phyloP scores from a whole-genome alignment of 1,140 invertebrate genomes.

The Trypoxylus dichotomus region DNA sequence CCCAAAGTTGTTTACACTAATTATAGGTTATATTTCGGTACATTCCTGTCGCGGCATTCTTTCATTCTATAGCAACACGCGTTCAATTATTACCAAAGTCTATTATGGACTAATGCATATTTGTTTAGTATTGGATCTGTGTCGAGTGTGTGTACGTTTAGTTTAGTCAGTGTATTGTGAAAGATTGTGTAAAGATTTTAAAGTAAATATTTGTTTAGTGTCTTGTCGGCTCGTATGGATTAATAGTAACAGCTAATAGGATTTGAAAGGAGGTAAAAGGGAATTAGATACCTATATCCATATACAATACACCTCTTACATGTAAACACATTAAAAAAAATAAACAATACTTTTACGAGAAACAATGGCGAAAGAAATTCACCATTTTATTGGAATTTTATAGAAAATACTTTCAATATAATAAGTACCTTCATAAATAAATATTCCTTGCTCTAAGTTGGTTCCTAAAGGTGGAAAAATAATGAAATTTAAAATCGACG shows the following conservation, averaged over 20 bases:
- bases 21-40: conserved; percentile 2
- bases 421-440: too few relatives aligned
- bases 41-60: conserved; percentile 5
- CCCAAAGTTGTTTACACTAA: neutral
- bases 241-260: neutral
- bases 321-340: too few relatives aligned
- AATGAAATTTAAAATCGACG: too few relatives aligned
- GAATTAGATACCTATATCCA: neutral
- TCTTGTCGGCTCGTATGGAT: neutral
- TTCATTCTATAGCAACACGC: neutral
- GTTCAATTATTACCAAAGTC: neutral
- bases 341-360: too few relatives aligned
- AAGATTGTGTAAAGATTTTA: conserved; percentile 9
- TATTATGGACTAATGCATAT: conserved; percentile 5
- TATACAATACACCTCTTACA: too few relatives aligned
- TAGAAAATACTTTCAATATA: too few relatives aligned
- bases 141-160: neutral
- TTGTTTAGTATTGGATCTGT: neutral
- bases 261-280: neutral
- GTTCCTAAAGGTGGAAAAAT: too few relatives aligned
- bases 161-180: conserved; percentile 18
- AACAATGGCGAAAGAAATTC: too few relatives aligned
- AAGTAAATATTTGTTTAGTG: neutral
- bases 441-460: too few relatives aligned
- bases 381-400: too few relatives aligned